A percentile compares a stretch with the other conserved stretches of the same genome.
Evolutionary conservation across 1,140 invertebrate genomes (phyloP).

Genomic region (Eupristina koningsbergeri): DNA sequence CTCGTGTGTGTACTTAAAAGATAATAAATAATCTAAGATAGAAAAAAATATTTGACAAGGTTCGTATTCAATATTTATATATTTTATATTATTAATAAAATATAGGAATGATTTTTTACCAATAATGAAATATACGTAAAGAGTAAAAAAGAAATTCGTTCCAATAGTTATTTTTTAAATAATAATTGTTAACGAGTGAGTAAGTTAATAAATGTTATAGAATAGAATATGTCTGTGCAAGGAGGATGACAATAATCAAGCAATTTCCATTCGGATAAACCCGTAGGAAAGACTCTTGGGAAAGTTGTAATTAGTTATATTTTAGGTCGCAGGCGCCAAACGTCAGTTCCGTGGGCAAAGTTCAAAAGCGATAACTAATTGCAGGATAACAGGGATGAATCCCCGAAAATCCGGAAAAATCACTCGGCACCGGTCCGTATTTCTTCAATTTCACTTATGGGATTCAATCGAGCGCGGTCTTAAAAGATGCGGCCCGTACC

Average conservation of each 20-base stretch:
- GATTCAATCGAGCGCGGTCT: not conserved
- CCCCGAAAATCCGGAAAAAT: not conserved
- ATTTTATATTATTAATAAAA: no score
- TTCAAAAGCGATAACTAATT: conserved; percentile 1
- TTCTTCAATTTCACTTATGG: conserved; percentile 1
- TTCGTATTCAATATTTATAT: no score
- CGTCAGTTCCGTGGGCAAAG: not conserved
- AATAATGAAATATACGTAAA: no score
- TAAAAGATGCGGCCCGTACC: not conserved
- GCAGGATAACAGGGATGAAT: not conserved
- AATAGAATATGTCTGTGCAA: not conserved
- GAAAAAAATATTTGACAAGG: no score
- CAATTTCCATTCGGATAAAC: not conserved
- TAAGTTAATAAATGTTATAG: not conserved
- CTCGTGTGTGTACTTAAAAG: no score
- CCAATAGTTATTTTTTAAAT: no score
- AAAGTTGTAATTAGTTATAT: not conserved
- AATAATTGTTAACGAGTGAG: not conserved
- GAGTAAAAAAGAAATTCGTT: no score
- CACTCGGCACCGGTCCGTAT: not conserved
- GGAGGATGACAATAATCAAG: not conserved
- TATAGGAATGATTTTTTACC: no score
- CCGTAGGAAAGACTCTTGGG: not conserved
- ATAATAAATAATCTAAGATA: no score
- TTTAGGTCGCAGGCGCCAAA: not conserved